phyloP scores from a whole-genome alignment of 2,113 vertebrate genomes.

The Dendrocopos noguchii region DNA sequence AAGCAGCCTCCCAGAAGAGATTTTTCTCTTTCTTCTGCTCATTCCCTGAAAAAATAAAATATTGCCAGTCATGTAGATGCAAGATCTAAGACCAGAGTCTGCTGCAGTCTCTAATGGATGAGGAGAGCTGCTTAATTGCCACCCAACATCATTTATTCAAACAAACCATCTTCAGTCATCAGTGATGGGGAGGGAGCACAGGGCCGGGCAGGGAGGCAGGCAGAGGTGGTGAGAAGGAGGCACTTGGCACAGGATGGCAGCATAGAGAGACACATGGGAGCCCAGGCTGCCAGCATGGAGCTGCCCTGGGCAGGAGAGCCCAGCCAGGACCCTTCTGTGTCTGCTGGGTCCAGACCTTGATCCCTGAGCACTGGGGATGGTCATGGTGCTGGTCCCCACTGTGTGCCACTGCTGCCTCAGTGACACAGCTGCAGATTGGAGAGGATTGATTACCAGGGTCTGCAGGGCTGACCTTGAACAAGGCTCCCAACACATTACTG shows the following conservation, averaged over 20 bases:
- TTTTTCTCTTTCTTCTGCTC: conserved; percentile 28
- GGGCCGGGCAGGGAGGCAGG: neutral
- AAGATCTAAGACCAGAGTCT: neutral
- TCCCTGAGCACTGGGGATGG: neutral
- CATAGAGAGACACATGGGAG: neutral
- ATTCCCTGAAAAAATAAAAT: neutral
- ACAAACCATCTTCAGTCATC: neutral
- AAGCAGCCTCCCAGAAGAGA: neutral
- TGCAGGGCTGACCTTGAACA: conserved; percentile 3
- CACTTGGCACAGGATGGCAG: accelerated
- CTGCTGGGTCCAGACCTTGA: accelerated
- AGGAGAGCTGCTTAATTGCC: neutral
- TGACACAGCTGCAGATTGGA: neutral
- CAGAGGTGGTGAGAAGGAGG: neutral
- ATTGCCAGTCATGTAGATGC: neutral
- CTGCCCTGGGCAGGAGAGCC: neutral
- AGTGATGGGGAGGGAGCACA: neutral
- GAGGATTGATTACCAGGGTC: neutral
- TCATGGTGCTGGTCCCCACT: accelerated
- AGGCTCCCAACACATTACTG: neutral
- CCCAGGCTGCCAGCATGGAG: neutral
- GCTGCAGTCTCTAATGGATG: neutral
- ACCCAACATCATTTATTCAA: neutral
- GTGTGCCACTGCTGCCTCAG: neutral
- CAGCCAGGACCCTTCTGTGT: neutral